A percentile compares a stretch with the other conserved stretches of the same genome.
Evolutionary conservation across 2,888 invertebrate species (phyloP).

Genomic region (Buathra laborator): DNA sequence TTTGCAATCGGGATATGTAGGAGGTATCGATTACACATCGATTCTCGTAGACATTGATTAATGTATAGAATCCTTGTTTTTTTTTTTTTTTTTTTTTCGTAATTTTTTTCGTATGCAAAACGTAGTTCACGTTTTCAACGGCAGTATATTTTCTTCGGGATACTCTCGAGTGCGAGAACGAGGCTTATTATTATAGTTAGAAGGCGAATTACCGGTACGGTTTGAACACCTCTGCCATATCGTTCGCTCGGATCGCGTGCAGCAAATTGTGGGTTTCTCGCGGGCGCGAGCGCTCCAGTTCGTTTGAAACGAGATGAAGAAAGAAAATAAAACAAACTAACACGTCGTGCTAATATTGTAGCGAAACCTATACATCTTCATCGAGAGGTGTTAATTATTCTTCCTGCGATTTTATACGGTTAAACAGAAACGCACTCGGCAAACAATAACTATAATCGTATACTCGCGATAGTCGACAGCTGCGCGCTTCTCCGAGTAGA

Average conservation of each 20-base stretch:
- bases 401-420: conserved; percentile 23
- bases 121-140: conserved; percentile 45
- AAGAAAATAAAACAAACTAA: conserved; percentile 13
- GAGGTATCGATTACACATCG: conserved; percentile 48
- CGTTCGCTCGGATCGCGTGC: conserved; percentile 73
- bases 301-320: conserved; percentile 34
- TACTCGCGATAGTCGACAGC: conserved; percentile 11
- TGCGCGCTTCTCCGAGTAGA: neutral
- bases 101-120: conserved; percentile 55
- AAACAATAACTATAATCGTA: conserved; percentile 18
- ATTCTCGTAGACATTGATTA: conserved; percentile 56
- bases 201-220: conserved; percentile 39
- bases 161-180: conserved; percentile 8
- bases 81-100: conserved; percentile 21
- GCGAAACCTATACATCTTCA: conserved; percentile 34
- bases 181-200: conserved; percentile 52
- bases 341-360: conserved; percentile 47
- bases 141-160: conserved; percentile 29
- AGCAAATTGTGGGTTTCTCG: conserved; percentile 74
- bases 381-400: conserved; percentile 60
- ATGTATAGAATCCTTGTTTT: conserved; percentile 22
- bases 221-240: conserved; percentile 46
- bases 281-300: conserved; percentile 61
- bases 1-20: conserved; percentile 34
- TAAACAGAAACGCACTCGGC: conserved; percentile 2